These are phyloP conservation scores for Podargus strigoides DNA, from an alignment of 2,797 vertebrate species.

Conservation along the genomic window DNA sequence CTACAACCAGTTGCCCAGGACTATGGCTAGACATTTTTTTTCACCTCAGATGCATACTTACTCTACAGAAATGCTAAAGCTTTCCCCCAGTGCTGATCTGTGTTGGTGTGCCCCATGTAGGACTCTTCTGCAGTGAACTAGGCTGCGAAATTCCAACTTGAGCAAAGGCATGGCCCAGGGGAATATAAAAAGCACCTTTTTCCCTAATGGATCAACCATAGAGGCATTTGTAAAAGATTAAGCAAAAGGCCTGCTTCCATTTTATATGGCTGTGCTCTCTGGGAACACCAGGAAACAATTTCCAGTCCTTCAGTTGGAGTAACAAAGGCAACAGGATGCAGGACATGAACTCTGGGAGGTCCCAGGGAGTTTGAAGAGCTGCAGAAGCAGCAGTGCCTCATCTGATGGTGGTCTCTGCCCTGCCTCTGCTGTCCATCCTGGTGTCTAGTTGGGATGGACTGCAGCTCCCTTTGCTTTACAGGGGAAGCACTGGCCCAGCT, in stretches of 20 bases:
- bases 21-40: not conserved
- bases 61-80: not conserved
- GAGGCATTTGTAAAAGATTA: not conserved
- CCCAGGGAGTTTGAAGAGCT: not conserved
- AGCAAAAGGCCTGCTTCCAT: not conserved
- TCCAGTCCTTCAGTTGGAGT: not conserved
- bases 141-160: not conserved
- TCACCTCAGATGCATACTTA: not conserved
- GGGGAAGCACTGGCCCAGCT: not conserved
- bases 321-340: not conserved
- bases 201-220: not conserved
- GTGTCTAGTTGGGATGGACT: not conserved
- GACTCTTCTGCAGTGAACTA: not conserved
- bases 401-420: not conserved
- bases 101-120: not conserved
- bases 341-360: not conserved
- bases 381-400: not conserved
- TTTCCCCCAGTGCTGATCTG: not conserved
- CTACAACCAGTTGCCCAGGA: not conserved
- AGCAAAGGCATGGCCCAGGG: not conserved
- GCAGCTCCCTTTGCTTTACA: not conserved
- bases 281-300: not conserved
- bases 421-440: not conserved
- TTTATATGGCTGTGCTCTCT: not conserved
- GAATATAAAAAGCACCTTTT: not conserved